Conservation (phyloP, 2,888 invertebrate genomes). For the Papilio protenor region DNA sequence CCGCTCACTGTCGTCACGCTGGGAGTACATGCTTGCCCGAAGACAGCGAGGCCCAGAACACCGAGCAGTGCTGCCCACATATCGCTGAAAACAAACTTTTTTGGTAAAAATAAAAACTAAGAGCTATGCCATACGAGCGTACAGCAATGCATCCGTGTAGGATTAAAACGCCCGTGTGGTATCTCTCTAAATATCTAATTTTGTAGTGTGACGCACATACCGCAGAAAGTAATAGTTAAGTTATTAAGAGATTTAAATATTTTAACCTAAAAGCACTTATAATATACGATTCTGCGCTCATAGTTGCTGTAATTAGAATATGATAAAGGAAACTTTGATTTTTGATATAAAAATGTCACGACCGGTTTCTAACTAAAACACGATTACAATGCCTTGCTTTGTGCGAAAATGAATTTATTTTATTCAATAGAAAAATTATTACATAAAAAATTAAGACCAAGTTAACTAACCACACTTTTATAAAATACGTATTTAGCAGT, state of each 20-base stretch:
- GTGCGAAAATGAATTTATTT: background rate
- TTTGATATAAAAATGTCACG: constrained; percentile 8
- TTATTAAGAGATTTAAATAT: background rate
- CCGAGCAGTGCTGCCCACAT: constrained; percentile 67
- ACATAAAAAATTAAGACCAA: background rate
- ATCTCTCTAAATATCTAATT: background rate
- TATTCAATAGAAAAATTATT: background rate
- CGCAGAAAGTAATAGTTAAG: background rate
- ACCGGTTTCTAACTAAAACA: constrained; percentile 19
- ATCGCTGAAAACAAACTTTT: constrained; percentile 50
- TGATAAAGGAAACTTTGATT: constrained; percentile 6
- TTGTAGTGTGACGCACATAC: background rate
- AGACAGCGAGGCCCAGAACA: constrained; percentile 59
- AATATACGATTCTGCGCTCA: background rate
- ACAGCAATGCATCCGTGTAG: background rate
- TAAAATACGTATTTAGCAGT: constrained; percentile 3
- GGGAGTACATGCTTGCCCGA: constrained; percentile 69
- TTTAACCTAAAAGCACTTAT: background rate
- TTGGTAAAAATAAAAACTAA: background rate
- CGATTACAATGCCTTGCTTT: background rate
- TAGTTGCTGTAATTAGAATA: background rate
- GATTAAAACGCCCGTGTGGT: background rate
- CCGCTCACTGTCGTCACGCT: constrained; percentile 82
- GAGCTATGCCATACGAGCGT: background rate
- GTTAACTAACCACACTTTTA: constrained; percentile 1